Evolutionary conservation across 1,140 invertebrate species (phyloP), one percentile per base, ranked within the genome.

Genomic region (Lasioglossum albipes): DNA sequence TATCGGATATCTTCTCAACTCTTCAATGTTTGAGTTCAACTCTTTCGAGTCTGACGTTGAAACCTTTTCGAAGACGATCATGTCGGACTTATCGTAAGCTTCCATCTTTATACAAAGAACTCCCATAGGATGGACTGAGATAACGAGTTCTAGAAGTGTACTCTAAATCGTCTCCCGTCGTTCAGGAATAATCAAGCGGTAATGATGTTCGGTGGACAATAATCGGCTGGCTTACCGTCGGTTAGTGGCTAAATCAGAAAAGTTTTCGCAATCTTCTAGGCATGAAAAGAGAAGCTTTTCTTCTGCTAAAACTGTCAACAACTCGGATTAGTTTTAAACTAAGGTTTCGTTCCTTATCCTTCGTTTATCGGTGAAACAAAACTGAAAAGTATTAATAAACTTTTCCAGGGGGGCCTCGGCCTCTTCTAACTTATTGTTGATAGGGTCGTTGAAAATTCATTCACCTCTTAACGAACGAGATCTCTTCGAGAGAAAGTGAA

Each of bases 321-420:
- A 82, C 75, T 82, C 68, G 68, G 75, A 82, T 82, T 82, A 82
- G 67, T 82, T 82, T 82, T 82, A 78, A 82, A 82, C 75, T 82
- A 78, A 78, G 80, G 45, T 66, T 57, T 54, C 20, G 49, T 22
- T 75, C 45, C 9, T 49, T 49, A 49, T 49, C 45, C 45, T 49
- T 20, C 22, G 22, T 64, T 36, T 52, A 64, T 65, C 68, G 64
- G 41, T 41, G 13, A 75, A 16, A 73, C 64, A 59, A 42, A 65
- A 16, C 45, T 62, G 31, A 45, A 42, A 69, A 31, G 54, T 62
- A 45, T 64, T 64, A 73, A 75, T 52, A 75, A 81, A 81, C 79
- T 81, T 81, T 62, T 64, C 57, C 22, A n/a, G 41, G 20, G 13
- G 61, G 31, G n/a, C 59, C 27, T 27, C 12, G 18, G 36, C 45